Percentiles rank a stretch among this genome's conserved stretches.
phyloP scores from a whole-genome alignment of 2,888 invertebrate species.

The Neoscelio sp. region DNA sequence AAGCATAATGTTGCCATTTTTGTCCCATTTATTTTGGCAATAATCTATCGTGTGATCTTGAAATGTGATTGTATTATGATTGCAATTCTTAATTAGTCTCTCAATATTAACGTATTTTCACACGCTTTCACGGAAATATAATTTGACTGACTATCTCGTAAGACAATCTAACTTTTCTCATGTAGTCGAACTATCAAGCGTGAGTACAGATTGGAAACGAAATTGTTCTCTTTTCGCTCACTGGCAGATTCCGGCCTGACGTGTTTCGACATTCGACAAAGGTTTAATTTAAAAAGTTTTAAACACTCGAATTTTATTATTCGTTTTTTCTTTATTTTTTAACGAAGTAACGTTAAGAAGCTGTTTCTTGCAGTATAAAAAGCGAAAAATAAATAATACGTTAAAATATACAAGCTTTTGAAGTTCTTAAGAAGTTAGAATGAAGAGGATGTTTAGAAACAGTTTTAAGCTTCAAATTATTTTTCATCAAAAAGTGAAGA shows the following conservation, averaged over 20 bases:
- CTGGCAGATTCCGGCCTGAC: conserved; percentile 37
- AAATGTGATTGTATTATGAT: no score
- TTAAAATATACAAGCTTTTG: conserved; percentile 14
- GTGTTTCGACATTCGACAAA: conserved; percentile 49
- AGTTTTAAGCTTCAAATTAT: conserved; percentile 2
- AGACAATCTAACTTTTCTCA: conserved; percentile 53
- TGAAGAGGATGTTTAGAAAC: not conserved
- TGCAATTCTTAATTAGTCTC: not conserved
- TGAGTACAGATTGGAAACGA: conserved; percentile 52
- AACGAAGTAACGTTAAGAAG: conserved; percentile 11
- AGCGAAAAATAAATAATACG: not conserved
- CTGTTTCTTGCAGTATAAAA: conserved; percentile 19
- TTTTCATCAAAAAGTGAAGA: not conserved
- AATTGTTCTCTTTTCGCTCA: conserved; percentile 48
- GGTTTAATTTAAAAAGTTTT: conserved; percentile 54
- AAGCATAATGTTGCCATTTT: no score
- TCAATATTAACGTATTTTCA: conserved; percentile 25
- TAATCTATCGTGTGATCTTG: no score
- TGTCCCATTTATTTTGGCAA: no score
- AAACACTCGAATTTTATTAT: conserved; percentile 44
- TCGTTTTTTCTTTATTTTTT: conserved; percentile 21
- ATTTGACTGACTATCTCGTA: conserved; percentile 31
- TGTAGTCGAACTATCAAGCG: conserved; percentile 33
- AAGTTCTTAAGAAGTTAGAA: not conserved
- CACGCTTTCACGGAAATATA: conserved; percentile 15